These are phyloP conservation scores for Galaxias olidus DNA, from an alignment of 2,797 vertebrate species.

Conservation along the genomic window DNA sequence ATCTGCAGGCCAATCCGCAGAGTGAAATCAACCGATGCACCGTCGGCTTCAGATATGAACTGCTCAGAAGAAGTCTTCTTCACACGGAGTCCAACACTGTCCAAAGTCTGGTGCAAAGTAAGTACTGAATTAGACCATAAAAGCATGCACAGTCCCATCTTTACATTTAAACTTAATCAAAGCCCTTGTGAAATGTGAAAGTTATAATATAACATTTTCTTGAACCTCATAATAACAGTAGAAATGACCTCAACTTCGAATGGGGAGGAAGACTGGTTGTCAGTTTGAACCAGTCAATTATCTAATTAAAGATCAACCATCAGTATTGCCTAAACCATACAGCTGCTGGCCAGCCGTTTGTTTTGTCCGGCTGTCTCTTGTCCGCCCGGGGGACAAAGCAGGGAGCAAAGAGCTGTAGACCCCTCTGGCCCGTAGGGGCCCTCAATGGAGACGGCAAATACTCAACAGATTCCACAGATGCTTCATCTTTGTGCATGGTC, in stretches of 20 bases:
- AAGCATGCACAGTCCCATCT: not conserved
- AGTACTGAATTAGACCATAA: slow-evolving; percentile 26
- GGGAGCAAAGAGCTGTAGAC: slow-evolving; percentile 36
- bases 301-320: slow-evolving; percentile 22
- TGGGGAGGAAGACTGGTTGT: not conserved
- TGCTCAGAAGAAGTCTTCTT: slow-evolving; percentile 66
- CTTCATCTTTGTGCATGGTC: slow-evolving; percentile 60
- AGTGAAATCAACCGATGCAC: slow-evolving; percentile 61
- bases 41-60: slow-evolving; percentile 79
- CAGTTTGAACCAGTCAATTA: not conserved
- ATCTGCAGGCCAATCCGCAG: slow-evolving; percentile 76
- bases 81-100: slow-evolving; percentile 27
- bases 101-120: slow-evolving; percentile 59
- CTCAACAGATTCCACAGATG: slow-evolving; percentile 68
- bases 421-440: slow-evolving; percentile 46
- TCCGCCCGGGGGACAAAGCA: slow-evolving; percentile 62
- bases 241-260: not conserved
- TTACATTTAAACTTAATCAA: not conserved
- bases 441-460: slow-evolving; percentile 63
- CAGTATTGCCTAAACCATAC: slow-evolving; percentile 13
- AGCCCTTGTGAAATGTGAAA: not conserved
- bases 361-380: slow-evolving; percentile 62
- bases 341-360: slow-evolving; percentile 61
- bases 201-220: no score
- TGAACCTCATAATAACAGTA: not conserved